Evolutionary conservation across 1,140 invertebrate genomes (phyloP).

Genomic region (Apis mellifera): Amel_HAv3.1 CM009935.2:7085001-7085500

Average conservation of each 20-base stretch:
- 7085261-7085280: not conserved
- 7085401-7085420: not conserved
- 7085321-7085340: too few species aligned
- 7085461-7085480: not conserved
- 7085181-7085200: not conserved
- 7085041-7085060: constrained; percentile 23
- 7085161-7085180: constrained; percentile 1
- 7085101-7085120: not conserved
- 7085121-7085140: not conserved
- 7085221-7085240: not conserved
- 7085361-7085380: not conserved
- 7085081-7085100: not conserved
- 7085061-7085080: not conserved
- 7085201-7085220: not conserved
- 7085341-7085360: not conserved
- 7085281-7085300: not conserved
- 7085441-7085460: not conserved
- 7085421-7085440: not conserved
- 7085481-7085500: not conserved
- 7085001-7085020: constrained; percentile 48
- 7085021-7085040: not conserved
- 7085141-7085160: not conserved
- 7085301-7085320: not conserved
- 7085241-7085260: not conserved
- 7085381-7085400: not conserved